phyloP scores from a whole-genome alignment of 2,797 vertebrate genomes.

The Semotilus atromaculatus region DNA sequence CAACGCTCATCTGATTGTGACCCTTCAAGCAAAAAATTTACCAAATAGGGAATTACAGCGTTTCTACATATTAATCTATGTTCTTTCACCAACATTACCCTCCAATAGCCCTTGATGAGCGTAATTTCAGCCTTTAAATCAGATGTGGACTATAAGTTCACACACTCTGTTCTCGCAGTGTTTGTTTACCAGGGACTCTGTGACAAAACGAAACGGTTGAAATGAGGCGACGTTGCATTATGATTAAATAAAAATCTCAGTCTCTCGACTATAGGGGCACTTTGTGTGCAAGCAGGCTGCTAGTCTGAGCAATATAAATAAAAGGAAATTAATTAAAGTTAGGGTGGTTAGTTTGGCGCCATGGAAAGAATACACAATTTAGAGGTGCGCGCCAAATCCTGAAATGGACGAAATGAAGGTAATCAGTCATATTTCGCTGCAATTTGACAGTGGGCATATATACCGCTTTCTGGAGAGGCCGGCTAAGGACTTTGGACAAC shows the following conservation, averaged over 20 bases:
- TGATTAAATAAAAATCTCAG: constrained; percentile 69
- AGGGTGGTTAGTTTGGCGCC: constrained; percentile 86
- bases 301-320: constrained; percentile 77
- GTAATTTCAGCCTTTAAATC: constrained; percentile 75
- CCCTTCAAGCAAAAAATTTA: constrained; percentile 71
- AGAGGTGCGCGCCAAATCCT: constrained; percentile 80
- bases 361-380: constrained; percentile 90
- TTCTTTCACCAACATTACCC: constrained; percentile 72
- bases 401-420: constrained; percentile 87
- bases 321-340: constrained; percentile 94
- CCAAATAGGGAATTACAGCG: constrained; percentile 71
- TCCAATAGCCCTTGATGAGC: constrained; percentile 74
- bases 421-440: constrained; percentile 89
- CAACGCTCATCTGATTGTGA: constrained; percentile 55
- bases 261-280: constrained; percentile 76
- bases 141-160: constrained; percentile 73
- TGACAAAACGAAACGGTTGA: constrained; percentile 67
- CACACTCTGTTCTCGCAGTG: constrained; percentile 47
- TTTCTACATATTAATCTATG: constrained; percentile 71
- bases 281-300: constrained; percentile 78
- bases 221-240: constrained; percentile 69
- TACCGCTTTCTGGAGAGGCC: constrained; percentile 81
- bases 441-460: constrained; percentile 88
- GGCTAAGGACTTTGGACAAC: constrained; percentile 88
- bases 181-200: constrained; percentile 41